phyloP scores from a whole-genome alignment of 2,797 vertebrate genomes.

The Threskiornis aethiopicus region DNA sequence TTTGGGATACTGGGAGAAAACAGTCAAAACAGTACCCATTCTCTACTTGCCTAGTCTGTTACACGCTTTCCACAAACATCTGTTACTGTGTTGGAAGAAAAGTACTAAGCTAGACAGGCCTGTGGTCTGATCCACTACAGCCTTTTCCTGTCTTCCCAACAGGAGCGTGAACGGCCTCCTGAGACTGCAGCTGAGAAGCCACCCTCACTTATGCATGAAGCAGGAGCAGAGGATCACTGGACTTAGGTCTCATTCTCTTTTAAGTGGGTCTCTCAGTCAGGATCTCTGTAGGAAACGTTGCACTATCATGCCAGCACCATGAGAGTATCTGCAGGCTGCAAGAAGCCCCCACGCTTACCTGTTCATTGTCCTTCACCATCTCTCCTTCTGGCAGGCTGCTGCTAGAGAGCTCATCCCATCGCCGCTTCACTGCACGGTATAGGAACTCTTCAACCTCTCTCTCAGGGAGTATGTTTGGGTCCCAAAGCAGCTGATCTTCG shows the following conservation, averaged over 20 bases:
- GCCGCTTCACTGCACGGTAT: constrained; percentile 79
- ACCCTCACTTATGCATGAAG: not conserved
- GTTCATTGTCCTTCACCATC: constrained; percentile 88
- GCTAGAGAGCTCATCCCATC: constrained; percentile 71
- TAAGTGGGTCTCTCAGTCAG: not conserved
- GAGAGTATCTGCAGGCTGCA: not conserved
- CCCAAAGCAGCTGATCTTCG: constrained; percentile 93
- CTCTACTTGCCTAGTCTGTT: not conserved
- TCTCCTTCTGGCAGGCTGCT: constrained; percentile 68
- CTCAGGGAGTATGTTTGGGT: constrained; percentile 81
- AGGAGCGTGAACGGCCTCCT: not conserved
- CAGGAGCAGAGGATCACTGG: not conserved
- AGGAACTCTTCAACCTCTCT: constrained; percentile 89
- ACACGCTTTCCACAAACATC: not conserved
- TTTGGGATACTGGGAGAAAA: not conserved
- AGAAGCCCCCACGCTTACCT: constrained; percentile 73
- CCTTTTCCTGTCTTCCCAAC: not conserved
- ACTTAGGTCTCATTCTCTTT: not conserved
- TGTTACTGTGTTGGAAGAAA: not conserved
- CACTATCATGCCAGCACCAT: not conserved
- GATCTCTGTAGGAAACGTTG: not conserved
- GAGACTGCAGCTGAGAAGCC: not conserved
- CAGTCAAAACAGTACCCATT: not conserved
- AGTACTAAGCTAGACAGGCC: not conserved
- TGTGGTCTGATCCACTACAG: not conserved